Percentiles rank a stretch among this genome's conserved stretches.
Evolutionary conservation across 2,113 vertebrate genomes (phyloP).

Genomic region (Saimiri boliviensis): DNA sequence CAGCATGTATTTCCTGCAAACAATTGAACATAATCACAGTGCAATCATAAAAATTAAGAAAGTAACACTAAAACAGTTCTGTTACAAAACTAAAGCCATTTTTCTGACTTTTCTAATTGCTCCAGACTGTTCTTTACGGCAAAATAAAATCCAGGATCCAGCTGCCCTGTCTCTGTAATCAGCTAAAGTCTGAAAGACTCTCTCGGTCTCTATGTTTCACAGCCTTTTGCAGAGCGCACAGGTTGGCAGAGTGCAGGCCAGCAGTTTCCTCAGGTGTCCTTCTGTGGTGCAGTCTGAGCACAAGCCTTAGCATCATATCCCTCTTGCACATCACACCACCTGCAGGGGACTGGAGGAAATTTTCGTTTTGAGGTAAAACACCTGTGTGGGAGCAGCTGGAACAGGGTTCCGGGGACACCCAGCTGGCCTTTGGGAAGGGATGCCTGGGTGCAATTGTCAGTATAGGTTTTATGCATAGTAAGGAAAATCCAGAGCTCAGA

Average conservation of each 20-base stretch:
- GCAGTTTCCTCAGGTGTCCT: neutral
- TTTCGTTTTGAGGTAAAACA: no score
- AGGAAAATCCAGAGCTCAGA: no score
- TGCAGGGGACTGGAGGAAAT: no score
- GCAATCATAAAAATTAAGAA: neutral
- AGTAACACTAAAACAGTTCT: neutral
- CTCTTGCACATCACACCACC: neutral
- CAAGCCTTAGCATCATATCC: neutral
- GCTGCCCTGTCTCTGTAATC: neutral
- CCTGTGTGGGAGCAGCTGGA: no score
- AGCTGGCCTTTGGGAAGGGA: no score
- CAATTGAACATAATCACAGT: accelerated
- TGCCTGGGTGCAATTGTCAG: no score
- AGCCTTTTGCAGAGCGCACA: no score
- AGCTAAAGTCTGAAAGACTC: no score
- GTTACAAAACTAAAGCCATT: neutral
- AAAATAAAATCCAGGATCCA: neutral
- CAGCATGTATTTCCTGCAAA: neutral
- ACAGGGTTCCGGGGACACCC: no score
- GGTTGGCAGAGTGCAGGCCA: neutral
- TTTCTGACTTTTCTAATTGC: neutral
- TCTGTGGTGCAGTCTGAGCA: neutral
- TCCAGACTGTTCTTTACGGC: neutral
- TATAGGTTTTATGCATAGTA: no score
- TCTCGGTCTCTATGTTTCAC: no score